These are phyloP conservation scores for Auanema sp. DNA, from an alignment of 2,888 invertebrate species.

Conservation along the genomic window DNA sequence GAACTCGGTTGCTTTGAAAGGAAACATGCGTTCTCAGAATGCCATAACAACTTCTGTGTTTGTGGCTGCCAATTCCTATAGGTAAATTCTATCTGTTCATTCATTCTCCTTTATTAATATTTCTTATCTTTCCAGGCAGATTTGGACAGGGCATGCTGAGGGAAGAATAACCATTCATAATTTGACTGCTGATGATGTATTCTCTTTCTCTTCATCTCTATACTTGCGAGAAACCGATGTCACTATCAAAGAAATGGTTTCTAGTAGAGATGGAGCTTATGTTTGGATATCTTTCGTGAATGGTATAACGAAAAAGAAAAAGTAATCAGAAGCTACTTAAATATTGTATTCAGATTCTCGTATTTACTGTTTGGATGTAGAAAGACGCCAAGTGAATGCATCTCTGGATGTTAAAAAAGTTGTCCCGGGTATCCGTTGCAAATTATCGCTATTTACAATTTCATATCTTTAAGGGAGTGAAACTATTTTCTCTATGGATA, in stretches of 20 bases:
- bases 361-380: slow-evolving; percentile 43
- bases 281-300: slow-evolving; percentile 39
- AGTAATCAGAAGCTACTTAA: background rate
- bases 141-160: slow-evolving; percentile 83
- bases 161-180: slow-evolving; percentile 80
- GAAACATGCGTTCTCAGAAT: slow-evolving; percentile 15
- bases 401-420: slow-evolving; percentile 44
- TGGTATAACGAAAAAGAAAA: slow-evolving; percentile 21
- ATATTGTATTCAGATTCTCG: slow-evolving; percentile 21
- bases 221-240: slow-evolving; percentile 70
- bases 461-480: slow-evolving; percentile 77
- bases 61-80: slow-evolving; percentile 7
- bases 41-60: slow-evolving; percentile 16
- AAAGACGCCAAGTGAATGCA: slow-evolving; percentile 27
- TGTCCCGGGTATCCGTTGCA: slow-evolving; percentile 24
- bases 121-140: slow-evolving; percentile 38
- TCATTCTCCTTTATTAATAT: background rate
- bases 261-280: slow-evolving; percentile 26
- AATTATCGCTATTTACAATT: slow-evolving; percentile 59
- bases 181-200: slow-evolving; percentile 73
- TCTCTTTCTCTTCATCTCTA: slow-evolving; percentile 69
- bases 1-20: slow-evolving; percentile 28
- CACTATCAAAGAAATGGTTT: slow-evolving; percentile 24
- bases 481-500: slow-evolving; percentile 84
- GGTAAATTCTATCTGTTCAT: too few species aligned